Conservation (phyloP, 2,888 invertebrate species). For the Sipha maydis region DNA sequence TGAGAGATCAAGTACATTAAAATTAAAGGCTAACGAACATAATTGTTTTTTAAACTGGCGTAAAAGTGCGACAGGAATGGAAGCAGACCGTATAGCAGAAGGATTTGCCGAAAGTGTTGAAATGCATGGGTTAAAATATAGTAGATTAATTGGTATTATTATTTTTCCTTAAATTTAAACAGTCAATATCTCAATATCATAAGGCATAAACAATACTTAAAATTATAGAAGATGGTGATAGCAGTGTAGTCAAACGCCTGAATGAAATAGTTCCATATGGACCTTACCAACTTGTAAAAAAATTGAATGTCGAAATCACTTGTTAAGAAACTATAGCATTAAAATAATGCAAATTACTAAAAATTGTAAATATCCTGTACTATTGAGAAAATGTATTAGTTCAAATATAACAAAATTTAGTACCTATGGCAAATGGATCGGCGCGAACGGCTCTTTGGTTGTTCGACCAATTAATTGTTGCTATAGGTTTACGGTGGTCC, state of each 20-base stretch:
- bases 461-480: too few species aligned
- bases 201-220: neutral
- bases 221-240: conserved; percentile 24
- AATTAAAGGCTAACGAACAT: neutral
- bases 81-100: conserved; percentile 14
- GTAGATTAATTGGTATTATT: conserved; percentile 15
- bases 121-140: conserved; percentile 23
- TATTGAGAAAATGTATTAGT: neutral
- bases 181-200: too few species aligned
- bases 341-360: conserved; percentile 1
- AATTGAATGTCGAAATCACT: conserved; percentile 20
- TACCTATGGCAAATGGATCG: neutral
- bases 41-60: conserved; percentile 14
- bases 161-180: neutral
- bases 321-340: conserved; percentile 1
- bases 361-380: neutral
- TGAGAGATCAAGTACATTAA: neutral
- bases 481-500: too few species aligned
- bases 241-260: conserved; percentile 6
- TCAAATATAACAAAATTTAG: neutral
- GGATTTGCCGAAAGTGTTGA: neutral
- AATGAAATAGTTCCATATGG: conserved; percentile 17
- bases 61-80: conserved; percentile 15
- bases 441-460: neutral
- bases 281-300: neutral